Conservation (phyloP, 37 sponge, comb jelly and placozoan species). For the Mnemiopsis leidyi region DNA sequence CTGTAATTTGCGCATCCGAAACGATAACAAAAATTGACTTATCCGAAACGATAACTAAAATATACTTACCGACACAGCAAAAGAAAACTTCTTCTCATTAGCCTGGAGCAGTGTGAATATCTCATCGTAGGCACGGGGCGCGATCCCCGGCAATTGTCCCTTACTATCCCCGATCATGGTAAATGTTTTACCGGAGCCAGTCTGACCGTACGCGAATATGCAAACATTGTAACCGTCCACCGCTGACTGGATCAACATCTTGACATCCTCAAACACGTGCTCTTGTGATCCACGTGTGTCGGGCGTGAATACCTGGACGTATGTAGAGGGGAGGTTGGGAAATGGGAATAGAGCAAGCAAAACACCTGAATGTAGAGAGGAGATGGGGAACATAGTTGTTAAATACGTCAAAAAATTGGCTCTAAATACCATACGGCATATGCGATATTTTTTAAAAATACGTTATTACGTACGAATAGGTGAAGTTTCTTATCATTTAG, state of each 20-base stretch:
- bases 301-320: conserved; percentile 61
- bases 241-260: conserved; percentile 71
- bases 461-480: too few relatives aligned
- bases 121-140: conserved; percentile 68
- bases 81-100: conserved; percentile 71
- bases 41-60: neutral
- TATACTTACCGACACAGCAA: conserved; percentile 24
- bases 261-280: conserved; percentile 65
- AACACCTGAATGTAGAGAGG: too few relatives aligned
- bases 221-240: conserved; percentile 78
- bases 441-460: too few relatives aligned
- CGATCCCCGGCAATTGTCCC: conserved; percentile 66
- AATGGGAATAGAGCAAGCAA: too few relatives aligned
- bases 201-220: conserved; percentile 79
- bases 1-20: too few relatives aligned
- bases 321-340: too few relatives aligned
- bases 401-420: too few relatives aligned
- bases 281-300: conserved; percentile 51
- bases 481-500: too few relatives aligned
- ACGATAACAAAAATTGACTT: too few relatives aligned
- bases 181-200: conserved; percentile 64
- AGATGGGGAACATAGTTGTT: too few relatives aligned
- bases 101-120: conserved; percentile 69
- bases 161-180: conserved; percentile 52
- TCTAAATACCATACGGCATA: too few relatives aligned